Conservation (phyloP, 2,797 vertebrate genomes). For the Leuciscus waleckii region DNA sequence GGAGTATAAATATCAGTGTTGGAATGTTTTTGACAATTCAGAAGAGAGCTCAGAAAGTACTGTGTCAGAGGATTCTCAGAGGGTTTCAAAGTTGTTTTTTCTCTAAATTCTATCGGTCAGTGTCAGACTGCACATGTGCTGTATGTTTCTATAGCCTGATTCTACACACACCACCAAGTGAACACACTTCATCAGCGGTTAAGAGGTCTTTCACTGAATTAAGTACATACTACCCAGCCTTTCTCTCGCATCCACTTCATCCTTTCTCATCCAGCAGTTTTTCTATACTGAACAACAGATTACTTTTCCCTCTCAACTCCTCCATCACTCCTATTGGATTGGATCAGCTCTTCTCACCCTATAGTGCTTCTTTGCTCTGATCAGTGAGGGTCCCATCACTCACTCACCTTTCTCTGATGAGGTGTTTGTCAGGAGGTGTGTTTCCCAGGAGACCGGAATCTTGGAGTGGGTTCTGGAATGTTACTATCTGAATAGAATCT, state of each 20-base stretch:
- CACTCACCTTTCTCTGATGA: slow-evolving; percentile 13
- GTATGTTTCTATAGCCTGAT: slow-evolving; percentile 20
- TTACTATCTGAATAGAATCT: background rate
- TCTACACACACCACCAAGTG: background rate
- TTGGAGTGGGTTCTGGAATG: slow-evolving; percentile 43
- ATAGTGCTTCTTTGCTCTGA: slow-evolving; percentile 18
- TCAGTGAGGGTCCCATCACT: background rate
- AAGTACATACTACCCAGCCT: background rate
- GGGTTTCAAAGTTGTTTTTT: slow-evolving; percentile 5
- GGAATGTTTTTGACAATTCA: slow-evolving; percentile 55
- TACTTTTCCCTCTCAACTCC: background rate
- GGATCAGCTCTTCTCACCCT: background rate
- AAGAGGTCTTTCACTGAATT: background rate
- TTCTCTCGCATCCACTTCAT: background rate
- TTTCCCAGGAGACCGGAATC: slow-evolving; percentile 26
- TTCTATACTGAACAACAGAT: background rate
- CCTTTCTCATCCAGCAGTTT: background rate
- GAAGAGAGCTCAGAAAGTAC: slow-evolving; percentile 2
- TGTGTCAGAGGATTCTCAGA: background rate
- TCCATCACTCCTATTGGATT: background rate
- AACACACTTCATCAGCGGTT: background rate
- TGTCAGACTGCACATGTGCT: slow-evolving; percentile 19
- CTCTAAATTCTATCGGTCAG: slow-evolving; percentile 11
- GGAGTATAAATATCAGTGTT: slow-evolving; percentile 46
- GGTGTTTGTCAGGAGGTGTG: slow-evolving; percentile 4